Evolutionary conservation across 2,113 vertebrate genomes (phyloP).

Genomic region (Chionis minor): DNA sequence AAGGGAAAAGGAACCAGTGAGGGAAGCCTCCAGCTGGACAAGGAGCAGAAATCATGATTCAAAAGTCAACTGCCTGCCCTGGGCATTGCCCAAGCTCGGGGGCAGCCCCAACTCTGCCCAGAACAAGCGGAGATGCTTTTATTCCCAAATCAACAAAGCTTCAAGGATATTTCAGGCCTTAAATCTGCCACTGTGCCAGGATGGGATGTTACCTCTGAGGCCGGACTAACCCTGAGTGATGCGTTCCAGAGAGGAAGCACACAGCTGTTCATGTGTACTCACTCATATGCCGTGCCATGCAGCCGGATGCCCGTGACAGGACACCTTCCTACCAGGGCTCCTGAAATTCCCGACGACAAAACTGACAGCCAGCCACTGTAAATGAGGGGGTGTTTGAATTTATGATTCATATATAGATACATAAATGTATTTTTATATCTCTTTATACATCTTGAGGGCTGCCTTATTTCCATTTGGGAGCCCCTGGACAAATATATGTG

Average conservation of each 20-base stretch:
- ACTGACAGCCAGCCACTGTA: not conserved
- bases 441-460: not conserved
- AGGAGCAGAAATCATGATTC: not conserved
- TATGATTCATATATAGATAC: not conserved
- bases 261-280: not conserved
- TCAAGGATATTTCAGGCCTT: not conserved
- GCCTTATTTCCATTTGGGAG: not conserved
- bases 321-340: not conserved
- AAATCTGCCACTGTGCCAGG: not conserved
- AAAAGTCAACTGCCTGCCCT: not conserved
- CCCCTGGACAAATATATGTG: not conserved
- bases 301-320: not conserved
- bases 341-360: not conserved
- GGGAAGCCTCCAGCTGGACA: not conserved
- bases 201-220: not conserved
- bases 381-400: not conserved
- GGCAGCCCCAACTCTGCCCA: not conserved
- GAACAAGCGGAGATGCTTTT: not conserved
- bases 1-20: not conserved
- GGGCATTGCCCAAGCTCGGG: not conserved
- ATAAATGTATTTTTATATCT: not conserved
- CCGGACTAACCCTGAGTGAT: not conserved
- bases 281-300: not conserved
- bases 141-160: not conserved
- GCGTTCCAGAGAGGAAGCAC: not conserved